Base-by-base conservation (phyloP, 2,888 invertebrate species). In the Hoplodrina ambigua region DNA sequence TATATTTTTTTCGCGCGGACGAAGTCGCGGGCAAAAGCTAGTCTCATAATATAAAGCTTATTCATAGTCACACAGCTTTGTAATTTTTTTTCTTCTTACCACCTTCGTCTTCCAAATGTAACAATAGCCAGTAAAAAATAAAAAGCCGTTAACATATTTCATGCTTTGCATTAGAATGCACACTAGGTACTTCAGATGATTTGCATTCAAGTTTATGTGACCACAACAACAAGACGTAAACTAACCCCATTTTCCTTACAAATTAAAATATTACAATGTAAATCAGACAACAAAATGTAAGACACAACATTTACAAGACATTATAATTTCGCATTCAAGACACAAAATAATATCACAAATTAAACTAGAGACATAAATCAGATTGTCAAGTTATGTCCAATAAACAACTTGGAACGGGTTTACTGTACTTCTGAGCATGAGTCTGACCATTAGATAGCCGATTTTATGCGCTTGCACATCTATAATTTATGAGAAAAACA, bases 311-410 rank as follows among this genome's bases (percentile, higher is more conserved):
- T 82, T 66, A 73, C 82, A 52, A 70, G 82, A 80, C 64, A 70
- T 66, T 61, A 80, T 78, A 76, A 78, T 78, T 76, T 67, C 52
- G 67, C 57, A 71, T 77, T 76, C 61, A 68, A 20, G 72, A 81
- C 72, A 76, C 77, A 72, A 78, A 81, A 81, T 81, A 81, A 78
- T 78, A 81, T 81, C 81, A 68, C 81, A 78, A 78, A 78, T 78
- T 78, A 78, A 72, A 78, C 81, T 59, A 15, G 25, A 30, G 6
- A 65, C 58, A 81, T 81, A 83, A 81, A 81, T 81, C 80, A 73
- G 63, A 55, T 57, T 63, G 85, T 77, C 80, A 59, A 69, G 69
- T 80, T 67, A 73, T 70, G 59, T 75, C 59, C n/a, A 69, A 74
- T 85, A 82, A 84, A 80, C 76, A 63, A 74, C 66, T 20, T 37